A percentile compares a stretch with the other conserved stretches of the same genome.
Conservation (phyloP, 2,113 vertebrate species). For the Aptenodytes patagonicus region DNA sequence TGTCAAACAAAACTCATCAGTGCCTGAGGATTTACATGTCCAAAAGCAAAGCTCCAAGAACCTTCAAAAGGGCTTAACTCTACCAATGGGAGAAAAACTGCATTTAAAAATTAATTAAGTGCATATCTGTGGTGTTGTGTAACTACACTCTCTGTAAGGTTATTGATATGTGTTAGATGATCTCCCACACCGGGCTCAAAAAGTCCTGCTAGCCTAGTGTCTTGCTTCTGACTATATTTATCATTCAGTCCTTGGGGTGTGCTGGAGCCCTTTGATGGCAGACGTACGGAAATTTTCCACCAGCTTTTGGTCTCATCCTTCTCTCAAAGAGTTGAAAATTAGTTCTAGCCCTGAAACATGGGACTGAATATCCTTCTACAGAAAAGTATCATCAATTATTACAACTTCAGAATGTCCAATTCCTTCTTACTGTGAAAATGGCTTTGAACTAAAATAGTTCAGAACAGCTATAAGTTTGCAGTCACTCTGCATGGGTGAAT, state of each 20-base stretch:
- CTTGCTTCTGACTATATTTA: background rate
- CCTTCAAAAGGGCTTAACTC: background rate
- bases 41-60: background rate
- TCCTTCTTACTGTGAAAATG: background rate
- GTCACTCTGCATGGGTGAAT: background rate
- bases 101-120: background rate
- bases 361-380: background rate
- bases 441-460: background rate
- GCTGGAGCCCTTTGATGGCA: background rate
- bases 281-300: background rate
- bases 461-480: background rate
- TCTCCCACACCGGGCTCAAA: background rate
- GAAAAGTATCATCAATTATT: background rate
- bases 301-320: background rate
- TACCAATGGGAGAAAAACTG: background rate
- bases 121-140: background rate
- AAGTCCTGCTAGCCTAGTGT: background rate
- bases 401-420: background rate
- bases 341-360: background rate
- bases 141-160: background rate
- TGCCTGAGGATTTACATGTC: background rate
- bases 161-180: background rate
- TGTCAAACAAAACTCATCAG: background rate
- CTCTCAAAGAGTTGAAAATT: background rate
- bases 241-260: background rate